A percentile compares a stretch with the other conserved stretches of the same genome.
These are phyloP conservation scores for Phalacrocorax carbo DNA, from an alignment of 2,113 vertebrate species.

Conservation along the genomic window DNA sequence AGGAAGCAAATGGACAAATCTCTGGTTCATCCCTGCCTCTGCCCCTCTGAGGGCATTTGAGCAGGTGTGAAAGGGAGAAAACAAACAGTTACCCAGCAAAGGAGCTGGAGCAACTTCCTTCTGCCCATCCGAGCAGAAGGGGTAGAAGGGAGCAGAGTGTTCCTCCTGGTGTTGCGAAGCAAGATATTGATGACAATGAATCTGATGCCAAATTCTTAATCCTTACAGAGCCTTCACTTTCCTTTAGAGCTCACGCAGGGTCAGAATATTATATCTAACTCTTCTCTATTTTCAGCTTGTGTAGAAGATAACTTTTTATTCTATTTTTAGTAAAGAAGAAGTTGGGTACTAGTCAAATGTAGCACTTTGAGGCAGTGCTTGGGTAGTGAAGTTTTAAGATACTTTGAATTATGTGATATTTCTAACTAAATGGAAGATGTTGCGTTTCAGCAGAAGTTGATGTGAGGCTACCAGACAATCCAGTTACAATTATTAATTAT, in stretches of 20 bases:
- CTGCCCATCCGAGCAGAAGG: not conserved
- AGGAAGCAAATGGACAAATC: not conserved
- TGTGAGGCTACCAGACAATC: not conserved
- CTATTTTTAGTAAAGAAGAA: conserved; percentile 34
- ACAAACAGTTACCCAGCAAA: not conserved
- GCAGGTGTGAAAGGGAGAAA: not conserved
- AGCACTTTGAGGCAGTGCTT: not conserved
- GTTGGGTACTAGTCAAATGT: conserved; percentile 21
- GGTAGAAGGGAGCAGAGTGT: not conserved
- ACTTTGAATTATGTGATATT: not conserved
- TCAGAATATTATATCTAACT: not conserved
- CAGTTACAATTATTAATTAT: not conserved
- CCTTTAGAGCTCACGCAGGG: not conserved
- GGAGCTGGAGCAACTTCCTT: not conserved
- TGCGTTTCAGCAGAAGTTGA: not conserved
- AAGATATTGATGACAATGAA: not conserved
- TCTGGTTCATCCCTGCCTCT: not conserved
- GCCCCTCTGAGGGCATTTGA: not conserved
- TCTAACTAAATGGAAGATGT: not conserved
- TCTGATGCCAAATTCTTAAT: not conserved
- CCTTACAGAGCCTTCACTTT: not conserved
- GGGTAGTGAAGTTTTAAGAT: not conserved
- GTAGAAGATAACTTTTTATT: conserved; percentile 15
- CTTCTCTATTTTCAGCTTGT: conserved; percentile 22
- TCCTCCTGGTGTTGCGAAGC: not conserved